Base-by-base conservation (phyloP, 2,113 vertebrate species). In the Strix uralensis region DNA sequence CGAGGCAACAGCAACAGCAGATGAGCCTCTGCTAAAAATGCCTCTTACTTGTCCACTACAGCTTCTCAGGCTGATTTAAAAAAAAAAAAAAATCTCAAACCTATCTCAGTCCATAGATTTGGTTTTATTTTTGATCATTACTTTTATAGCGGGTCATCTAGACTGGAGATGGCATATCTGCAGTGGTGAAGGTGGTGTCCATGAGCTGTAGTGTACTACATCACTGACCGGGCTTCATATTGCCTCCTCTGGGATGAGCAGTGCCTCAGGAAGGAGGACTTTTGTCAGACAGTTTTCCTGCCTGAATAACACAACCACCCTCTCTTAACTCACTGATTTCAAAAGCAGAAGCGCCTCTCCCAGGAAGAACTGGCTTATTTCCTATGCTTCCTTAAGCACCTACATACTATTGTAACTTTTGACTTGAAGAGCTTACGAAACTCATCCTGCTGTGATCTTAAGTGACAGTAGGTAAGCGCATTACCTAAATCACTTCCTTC, bases 211-310 rank as follows among this genome's bases (percentile, higher is more conserved):
- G 51, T 14, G 69, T 40, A 52, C 36, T 72, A 25, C 16, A 38
- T 79, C 86, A 67, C 52, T 95, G 73, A 71, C 73, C 11, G 34
- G 16, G 8, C 38, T 90, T 55, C 34, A 8, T 38, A 27, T 57
- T 83, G 46, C 46, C 42, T 65, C 30, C 58, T 66, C 74, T 47
- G 57, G 73, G 52, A 67, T 55, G 67, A 95, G 66, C 85, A 86
- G 82, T 84, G 81, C 69, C 69, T 79, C 78, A 46, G 85, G 82
- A 90, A 92, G 69, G 65, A 71, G 20, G n/a, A 17, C 72, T 78
- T 81, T 58, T 34, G 52, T 88, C 92, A 84, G 90, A 49, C 44
- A 40, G 66, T 88, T 94, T 94, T 87, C 63, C 78, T 92, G 70
- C 66, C 51, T 90, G 32, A 81, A 9, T 70, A 77, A 94, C 47